Evolutionary conservation across 2,888 invertebrate species (phyloP), one percentile per base, ranked within the genome.

Genomic region (Magallana nippona): DNA sequence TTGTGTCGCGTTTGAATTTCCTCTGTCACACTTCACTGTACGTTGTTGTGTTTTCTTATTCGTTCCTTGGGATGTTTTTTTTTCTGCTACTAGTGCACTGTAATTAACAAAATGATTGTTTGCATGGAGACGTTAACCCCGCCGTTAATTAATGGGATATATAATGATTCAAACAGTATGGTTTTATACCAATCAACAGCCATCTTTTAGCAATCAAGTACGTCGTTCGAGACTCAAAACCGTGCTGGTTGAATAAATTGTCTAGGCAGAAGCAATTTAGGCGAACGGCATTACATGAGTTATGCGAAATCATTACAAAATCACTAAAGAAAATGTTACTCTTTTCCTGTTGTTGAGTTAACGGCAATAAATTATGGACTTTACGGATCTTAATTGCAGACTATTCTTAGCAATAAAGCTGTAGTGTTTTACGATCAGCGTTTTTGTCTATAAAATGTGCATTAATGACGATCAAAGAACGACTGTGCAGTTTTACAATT

Each of bases 331-430:
- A 71, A 71, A 27, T 71, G 71, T 71, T 27, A 71, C 15, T 27
- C 13, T 27, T 71, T 71, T 71, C 71, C 71, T 71, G 71, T 71
- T 22, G 27, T 13, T 71, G 32, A 71, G 22, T 13, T 27, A 15
- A 27, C 27, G 27, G n/a, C 27, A 71, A 27, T 71, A 71, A 32
- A 71, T 27, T 27, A 13, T 71, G 71, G 71, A 71, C 71, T 71
- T 11, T 10, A 11, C 13, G 71, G 32, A 32, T 71, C 32, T 71
- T 15, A 71, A 71, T 71, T 27, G 71, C 15, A 32, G 15, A 22
- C 71, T 27, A 71, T 71, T 71, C 11, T 27, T 27, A 32, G 22
- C 27, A 15, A 13, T 11, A 27, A 22, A 17, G 32, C 27, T 44
- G 3, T 44, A 8, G 3, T 44, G 44, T 44, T 44, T 44, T 44